Conservation (phyloP, 2,888 invertebrate genomes). For the Taphrorychus bicolor region DNA sequence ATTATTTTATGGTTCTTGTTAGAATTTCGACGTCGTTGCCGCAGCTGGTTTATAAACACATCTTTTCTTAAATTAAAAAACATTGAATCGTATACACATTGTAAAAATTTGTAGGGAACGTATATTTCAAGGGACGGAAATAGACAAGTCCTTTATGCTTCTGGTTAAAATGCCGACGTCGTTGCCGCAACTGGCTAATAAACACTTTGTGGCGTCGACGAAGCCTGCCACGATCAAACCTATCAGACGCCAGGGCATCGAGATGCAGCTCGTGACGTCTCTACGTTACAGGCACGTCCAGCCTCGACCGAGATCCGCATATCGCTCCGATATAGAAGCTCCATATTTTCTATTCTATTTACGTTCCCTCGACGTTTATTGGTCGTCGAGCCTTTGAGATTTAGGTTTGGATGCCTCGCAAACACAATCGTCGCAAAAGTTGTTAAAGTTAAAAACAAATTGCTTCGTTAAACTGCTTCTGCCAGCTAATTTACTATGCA, state of each 20-base stretch:
- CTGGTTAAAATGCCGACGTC: neutral
- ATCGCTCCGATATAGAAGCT: constrained; percentile 27
- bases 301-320: constrained; percentile 13
- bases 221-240: constrained; percentile 24
- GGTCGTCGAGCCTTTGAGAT: constrained; percentile 2
- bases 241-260: constrained; percentile 29
- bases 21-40: too few relatives aligned
- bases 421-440: neutral
- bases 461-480: neutral
- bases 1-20: too few relatives aligned
- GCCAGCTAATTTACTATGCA: constrained; percentile 1
- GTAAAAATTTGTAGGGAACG: too few relatives aligned
- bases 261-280: constrained; percentile 25
- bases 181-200: constrained; percentile 19
- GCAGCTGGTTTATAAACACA: too few relatives aligned
- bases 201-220: constrained; percentile 23
- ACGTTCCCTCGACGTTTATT: constrained; percentile 30
- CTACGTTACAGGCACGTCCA: constrained; percentile 19
- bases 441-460: neutral
- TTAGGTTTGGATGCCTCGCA: neutral
- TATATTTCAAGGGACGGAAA: neutral
- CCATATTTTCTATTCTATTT: constrained; percentile 34
- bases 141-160: neutral
- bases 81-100: too few relatives aligned
- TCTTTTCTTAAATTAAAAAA: too few relatives aligned